A percentile compares a stretch with the other conserved stretches of the same genome.
phyloP scores from a whole-genome alignment of 2,797 vertebrate genomes.

The Sebastes oblongus region DNA sequence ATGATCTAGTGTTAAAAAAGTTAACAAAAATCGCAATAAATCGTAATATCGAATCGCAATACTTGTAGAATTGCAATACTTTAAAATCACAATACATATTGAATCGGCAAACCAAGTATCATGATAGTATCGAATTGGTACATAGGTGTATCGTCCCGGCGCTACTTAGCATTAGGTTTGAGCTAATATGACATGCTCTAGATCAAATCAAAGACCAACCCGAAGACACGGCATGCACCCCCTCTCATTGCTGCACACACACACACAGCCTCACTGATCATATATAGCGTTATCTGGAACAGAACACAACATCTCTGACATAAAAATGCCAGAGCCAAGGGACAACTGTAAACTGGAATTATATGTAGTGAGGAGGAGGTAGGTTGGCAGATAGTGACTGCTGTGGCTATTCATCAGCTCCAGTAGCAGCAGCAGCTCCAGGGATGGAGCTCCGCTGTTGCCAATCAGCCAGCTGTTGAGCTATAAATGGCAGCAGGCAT shows the following conservation, averaged over 20 bases:
- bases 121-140: background rate
- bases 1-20: background rate
- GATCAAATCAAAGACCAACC: background rate
- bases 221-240: background rate
- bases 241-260: background rate
- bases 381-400: slow-evolving; percentile 24
- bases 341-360: slow-evolving; percentile 44
- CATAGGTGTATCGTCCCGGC: background rate
- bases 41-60: background rate
- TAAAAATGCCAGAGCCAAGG: slow-evolving; percentile 26
- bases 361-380: slow-evolving; percentile 28
- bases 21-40: background rate
- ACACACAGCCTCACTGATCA: background rate
- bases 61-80: background rate
- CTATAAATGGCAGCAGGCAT: slow-evolving; percentile 47
- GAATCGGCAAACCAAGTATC: background rate
- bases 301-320: slow-evolving; percentile 14
- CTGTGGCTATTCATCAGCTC: slow-evolving; percentile 48
- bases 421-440: slow-evolving; percentile 34
- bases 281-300: slow-evolving; percentile 11
- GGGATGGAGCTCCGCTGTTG: slow-evolving; percentile 3
- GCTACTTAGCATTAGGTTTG: background rate
- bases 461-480: slow-evolving; percentile 54
- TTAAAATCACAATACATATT: background rate
- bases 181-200: background rate